phyloP scores from a whole-genome alignment of 1,140 invertebrate genomes.

The Sarcophaga bullata region DNA sequence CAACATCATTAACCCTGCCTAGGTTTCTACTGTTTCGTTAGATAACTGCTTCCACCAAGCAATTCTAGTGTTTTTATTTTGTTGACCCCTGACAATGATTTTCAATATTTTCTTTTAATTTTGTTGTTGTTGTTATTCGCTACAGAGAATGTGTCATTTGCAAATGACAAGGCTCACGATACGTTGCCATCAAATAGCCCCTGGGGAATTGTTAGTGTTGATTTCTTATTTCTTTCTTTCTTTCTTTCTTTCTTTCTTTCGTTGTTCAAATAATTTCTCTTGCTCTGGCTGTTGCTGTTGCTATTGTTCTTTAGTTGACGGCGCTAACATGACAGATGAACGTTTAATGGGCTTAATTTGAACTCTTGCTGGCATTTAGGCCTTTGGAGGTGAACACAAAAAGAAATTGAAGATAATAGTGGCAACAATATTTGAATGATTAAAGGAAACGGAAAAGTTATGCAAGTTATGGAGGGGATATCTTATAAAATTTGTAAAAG shows the following conservation, averaged over 20 bases:
- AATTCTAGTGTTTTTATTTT: no score
- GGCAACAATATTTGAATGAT: no score
- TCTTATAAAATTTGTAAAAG: no score
- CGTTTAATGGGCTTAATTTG: neutral
- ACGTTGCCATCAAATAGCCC: conserved; percentile 12
- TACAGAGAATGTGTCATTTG: conserved; percentile 17
- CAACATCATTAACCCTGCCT: neutral
- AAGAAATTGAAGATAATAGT: no score
- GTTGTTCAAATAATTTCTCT: neutral
- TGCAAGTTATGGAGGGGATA: no score
- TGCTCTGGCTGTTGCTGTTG: no score
- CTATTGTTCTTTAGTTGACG: neutral
- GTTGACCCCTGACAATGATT: no score
- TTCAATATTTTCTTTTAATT: no score
- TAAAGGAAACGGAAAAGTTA: no score
- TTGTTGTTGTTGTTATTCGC: neutral
- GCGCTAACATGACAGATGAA: neutral
- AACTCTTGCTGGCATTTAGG: neutral
- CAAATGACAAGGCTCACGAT: conserved; percentile 8
- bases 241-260: neutral
- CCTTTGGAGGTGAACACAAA: no score
- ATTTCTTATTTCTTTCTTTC: neutral
- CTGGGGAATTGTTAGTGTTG: conserved; percentile 2
- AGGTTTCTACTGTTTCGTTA: no score
- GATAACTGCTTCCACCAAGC: no score